A percentile compares a stretch with the other conserved stretches of the same genome.
Evolutionary conservation across 2,113 vertebrate species (phyloP).

Genomic region (Mola mola): DNA sequence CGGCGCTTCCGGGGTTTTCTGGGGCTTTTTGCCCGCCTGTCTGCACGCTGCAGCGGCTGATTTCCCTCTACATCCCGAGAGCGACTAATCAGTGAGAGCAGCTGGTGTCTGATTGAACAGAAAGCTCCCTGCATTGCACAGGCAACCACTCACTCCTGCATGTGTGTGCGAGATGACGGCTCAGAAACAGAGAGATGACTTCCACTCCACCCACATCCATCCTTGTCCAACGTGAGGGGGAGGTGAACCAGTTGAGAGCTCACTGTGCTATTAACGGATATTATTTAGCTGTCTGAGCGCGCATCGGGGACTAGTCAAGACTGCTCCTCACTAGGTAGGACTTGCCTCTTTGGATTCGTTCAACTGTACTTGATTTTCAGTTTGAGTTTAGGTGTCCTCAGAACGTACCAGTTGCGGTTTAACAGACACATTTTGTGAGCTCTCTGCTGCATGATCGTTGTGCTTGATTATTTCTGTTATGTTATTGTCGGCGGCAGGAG

Average conservation of each 20-base stretch:
- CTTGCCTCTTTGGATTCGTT: neutral
- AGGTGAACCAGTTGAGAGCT: constrained; percentile 69
- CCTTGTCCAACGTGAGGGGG: constrained; percentile 74
- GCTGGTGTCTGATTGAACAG: constrained; percentile 57
- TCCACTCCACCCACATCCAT: constrained; percentile 76
- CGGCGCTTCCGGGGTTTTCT: too few species aligned
- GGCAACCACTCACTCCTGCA: too few species aligned
- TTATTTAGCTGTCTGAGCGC: constrained; percentile 57
- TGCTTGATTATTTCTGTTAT: constrained; percentile 12
- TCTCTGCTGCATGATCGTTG: neutral
- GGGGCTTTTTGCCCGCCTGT: neutral
- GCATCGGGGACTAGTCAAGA: constrained; percentile 40
- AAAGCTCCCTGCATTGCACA: too few species aligned
- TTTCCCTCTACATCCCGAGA: constrained; percentile 35
- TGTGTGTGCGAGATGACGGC: constrained; percentile 24
- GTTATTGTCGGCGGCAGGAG: constrained; percentile 12
- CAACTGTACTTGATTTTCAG: constrained; percentile 9
- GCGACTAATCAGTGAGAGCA: constrained; percentile 62
- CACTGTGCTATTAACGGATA: constrained; percentile 60
- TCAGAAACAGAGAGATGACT: constrained; percentile 59
- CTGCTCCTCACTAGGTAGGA: constrained; percentile 64
- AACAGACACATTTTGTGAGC: neutral
- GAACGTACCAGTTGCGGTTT: too few species aligned
- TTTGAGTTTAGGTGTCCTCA: too few species aligned
- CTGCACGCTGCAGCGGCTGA: constrained; percentile 35